Evolutionary conservation across 1,140 invertebrate species (phyloP), one percentile per base, ranked within the genome.

Genomic region (Ruditapes philippinarum): DNA sequence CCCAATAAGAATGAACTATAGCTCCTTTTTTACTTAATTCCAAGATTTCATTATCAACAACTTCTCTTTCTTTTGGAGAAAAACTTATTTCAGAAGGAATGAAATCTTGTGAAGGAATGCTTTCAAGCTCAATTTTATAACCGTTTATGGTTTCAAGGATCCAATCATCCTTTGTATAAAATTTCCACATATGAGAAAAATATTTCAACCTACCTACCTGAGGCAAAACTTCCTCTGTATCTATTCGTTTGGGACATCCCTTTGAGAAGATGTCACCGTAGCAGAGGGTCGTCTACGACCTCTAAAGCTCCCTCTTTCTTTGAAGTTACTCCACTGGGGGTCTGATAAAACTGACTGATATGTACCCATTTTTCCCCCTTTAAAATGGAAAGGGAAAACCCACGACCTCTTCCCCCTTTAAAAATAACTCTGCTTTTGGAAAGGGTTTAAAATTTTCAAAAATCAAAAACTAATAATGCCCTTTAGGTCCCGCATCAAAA

Each of bases 121-220:
- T 0, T 4, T 62, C 57, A 62, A 62, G 28, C 14, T 62, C 57
- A 28, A 62, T 28, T 28, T 28, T 28, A 62, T 62, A 62, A 31
- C 85, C 85, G 31, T 57, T 22, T 28, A 80, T 49, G 17, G 31
- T 80, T 80, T 81, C 25, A 62, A 81, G 65, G 36, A 84, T 68
- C 81, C 81, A 84, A 57, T 12, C 19, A 73, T 84, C 60, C 0
- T 62, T 45, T 40, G 81, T 84, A 49, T 49, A 73, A n/a, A 9
- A 25, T 38, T 84, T 45, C 81, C 81, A 84, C 22, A 38, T 65
- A 81, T 60, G 11, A 11, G 19, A 57, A 81, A 36, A 65, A 40
- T 31, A 38, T 38, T 40, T 38, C 38, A 70, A 40, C 40, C 40
- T 70, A 12, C 33, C 65, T 70, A 70, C 65, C 65, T 70, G 9